Conservation (phyloP, 1,140 invertebrate species). For the Sarcophaga bullata region DNA sequence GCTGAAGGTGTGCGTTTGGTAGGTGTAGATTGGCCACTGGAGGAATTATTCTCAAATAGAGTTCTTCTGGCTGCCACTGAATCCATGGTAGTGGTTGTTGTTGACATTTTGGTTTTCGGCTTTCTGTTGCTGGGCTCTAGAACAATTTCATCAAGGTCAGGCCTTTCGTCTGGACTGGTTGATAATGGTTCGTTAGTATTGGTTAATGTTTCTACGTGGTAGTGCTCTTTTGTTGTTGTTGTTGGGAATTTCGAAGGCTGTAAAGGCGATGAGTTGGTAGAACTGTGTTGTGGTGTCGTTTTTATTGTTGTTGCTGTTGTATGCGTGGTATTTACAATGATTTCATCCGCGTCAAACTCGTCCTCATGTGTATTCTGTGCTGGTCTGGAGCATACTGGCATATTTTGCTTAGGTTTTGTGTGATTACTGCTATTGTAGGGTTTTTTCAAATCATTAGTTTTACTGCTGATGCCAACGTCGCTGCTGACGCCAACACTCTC, state of each 20-base stretch:
- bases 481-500: not conserved
- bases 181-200: not conserved
- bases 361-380: not conserved
- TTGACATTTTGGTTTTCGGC: conserved; percentile 28
- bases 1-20: conserved; percentile 42
- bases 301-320: conserved; percentile 16
- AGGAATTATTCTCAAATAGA: conserved; percentile 52
- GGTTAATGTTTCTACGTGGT: conserved; percentile 14
- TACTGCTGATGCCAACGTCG: not conserved
- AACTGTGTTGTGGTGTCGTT: not conserved
- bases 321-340: conserved; percentile 3
- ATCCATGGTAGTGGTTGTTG: conserved; percentile 33
- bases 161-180: not conserved
- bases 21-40: conserved; percentile 13
- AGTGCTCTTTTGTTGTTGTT: conserved; percentile 31
- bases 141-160: conserved; percentile 49
- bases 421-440: not conserved
- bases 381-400: conserved; percentile 11
- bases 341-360: not conserved
- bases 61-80: conserved; percentile 57
- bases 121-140: conserved; percentile 48
- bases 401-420: not conserved
- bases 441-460: conserved; percentile 19
- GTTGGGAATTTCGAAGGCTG: not conserved
- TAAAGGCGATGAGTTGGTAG: conserved; percentile 14